A percentile compares a stretch with the other conserved stretches of the same genome.
Evolutionary conservation across 2,888 invertebrate genomes (phyloP).

Genomic region (Dinocampus coccinellae): DNA sequence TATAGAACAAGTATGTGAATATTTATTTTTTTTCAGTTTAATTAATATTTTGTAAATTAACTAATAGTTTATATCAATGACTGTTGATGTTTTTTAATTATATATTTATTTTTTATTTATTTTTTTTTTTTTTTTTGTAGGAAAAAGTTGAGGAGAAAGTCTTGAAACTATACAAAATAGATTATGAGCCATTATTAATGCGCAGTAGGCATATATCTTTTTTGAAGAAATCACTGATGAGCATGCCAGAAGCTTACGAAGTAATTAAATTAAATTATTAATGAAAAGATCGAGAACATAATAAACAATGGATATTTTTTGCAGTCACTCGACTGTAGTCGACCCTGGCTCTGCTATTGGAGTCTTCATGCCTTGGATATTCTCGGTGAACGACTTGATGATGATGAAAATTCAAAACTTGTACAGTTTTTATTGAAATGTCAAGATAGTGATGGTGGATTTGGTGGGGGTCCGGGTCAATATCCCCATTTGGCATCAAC

Average conservation of each 20-base stretch:
- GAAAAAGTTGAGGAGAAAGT: conserved; percentile 73
- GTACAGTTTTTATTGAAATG: conserved; percentile 77
- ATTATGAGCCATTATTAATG: conserved; percentile 75
- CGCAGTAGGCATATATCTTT: conserved; percentile 77
- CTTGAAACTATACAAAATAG: conserved; percentile 70
- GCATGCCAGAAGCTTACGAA: conserved; percentile 80
- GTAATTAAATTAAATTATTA: conserved; percentile 57
- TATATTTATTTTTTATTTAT: conserved; percentile 22
- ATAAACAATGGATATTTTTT: conserved; percentile 45
- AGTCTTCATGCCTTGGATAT: conserved; percentile 90
- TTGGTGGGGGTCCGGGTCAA: conserved; percentile 95
- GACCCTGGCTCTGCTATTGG: conserved; percentile 99
- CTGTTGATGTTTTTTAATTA: conserved; percentile 33
- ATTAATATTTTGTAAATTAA: no score
- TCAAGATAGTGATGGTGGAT: conserved; percentile 87
- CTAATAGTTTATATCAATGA: no score
- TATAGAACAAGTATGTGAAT: conserved; percentile 73
- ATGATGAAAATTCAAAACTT: conserved; percentile 72
- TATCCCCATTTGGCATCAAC: conserved; percentile 95
- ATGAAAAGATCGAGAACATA: background rate
- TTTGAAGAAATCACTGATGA: conserved; percentile 77
- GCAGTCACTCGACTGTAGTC: conserved; percentile 90
- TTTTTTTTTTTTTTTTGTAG: conserved; percentile 64
- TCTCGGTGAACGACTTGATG: conserved; percentile 76
- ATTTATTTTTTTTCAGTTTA: no score